phyloP scores from a whole-genome alignment of 2,888 invertebrate genomes.

The Dorcus hopei region DNA sequence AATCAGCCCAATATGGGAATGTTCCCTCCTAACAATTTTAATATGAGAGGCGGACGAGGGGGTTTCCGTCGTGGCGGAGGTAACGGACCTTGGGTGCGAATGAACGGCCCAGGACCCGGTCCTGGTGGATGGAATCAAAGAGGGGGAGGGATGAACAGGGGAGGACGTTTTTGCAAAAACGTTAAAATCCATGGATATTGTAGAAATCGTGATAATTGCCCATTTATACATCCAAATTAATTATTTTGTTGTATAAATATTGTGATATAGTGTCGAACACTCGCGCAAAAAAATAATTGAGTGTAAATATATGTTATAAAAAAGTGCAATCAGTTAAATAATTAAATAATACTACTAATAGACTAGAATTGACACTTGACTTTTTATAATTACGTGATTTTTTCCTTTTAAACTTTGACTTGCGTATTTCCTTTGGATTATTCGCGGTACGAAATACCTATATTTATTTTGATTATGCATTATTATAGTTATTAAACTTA shows the following conservation, averaged over 20 bases:
- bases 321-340: slow-evolving; percentile 56
- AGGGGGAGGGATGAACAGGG: slow-evolving; percentile 51
- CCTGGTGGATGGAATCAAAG: slow-evolving; percentile 51
- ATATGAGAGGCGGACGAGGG: slow-evolving; percentile 39
- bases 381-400: too few species aligned
- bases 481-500: slow-evolving; percentile 7
- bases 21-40: slow-evolving; percentile 47
- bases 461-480: too few species aligned
- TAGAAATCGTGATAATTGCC: slow-evolving; percentile 77
- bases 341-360: not conserved
- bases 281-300: not conserved
- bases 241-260: not conserved
- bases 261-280: too few species aligned
- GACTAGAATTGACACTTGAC: not conserved
- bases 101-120: slow-evolving; percentile 36
- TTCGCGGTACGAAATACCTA: too few species aligned
- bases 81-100: slow-evolving; percentile 55
- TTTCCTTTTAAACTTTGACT: too few species aligned
- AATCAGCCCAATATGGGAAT: slow-evolving; percentile 50
- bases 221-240: slow-evolving; percentile 70
- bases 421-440: too few species aligned
- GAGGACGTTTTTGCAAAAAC: slow-evolving; percentile 67
- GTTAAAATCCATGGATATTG: slow-evolving; percentile 79
- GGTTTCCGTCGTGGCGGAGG: slow-evolving; percentile 46
- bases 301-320: slow-evolving; percentile 45